A percentile compares a stretch with the other conserved stretches of the same genome.
Evolutionary conservation across 2,113 vertebrate genomes (phyloP).

Genomic region (Gambusia affinis): DNA sequence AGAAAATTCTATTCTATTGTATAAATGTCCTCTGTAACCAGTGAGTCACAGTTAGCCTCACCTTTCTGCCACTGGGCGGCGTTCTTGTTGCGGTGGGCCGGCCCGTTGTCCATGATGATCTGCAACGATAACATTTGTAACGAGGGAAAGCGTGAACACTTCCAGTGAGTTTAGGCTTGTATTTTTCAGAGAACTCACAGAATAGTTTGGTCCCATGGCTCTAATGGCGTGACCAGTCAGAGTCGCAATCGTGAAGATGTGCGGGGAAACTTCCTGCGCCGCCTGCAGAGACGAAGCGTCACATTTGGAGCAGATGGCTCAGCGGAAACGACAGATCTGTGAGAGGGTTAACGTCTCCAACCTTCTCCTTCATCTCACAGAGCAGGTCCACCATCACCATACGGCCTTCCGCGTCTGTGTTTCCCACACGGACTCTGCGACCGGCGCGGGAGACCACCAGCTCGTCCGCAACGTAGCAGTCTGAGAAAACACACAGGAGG

Average conservation of each 20-base stretch:
- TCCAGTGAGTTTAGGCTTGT: neutral
- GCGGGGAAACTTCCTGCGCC: constrained; percentile 61
- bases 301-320: neutral
- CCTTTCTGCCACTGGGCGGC: constrained; percentile 81
- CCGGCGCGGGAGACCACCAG: constrained; percentile 81
- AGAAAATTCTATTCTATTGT: too few relatives aligned
- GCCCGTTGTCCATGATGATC: constrained; percentile 86
- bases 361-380: constrained; percentile 86
- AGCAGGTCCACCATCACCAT: constrained; percentile 86
- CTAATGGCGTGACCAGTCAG: constrained; percentile 84
- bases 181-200: constrained; percentile 65
- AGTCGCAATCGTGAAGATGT: constrained; percentile 84
- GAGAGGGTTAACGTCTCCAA: constrained; percentile 20
- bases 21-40: too few relatives aligned
- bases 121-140: constrained; percentile 22
- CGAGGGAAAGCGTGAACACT: neutral
- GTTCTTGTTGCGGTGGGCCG: constrained; percentile 67
- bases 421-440: constrained; percentile 81
- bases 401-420: constrained; percentile 85
- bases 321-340: neutral
- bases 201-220: constrained; percentile 84
- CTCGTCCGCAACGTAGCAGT: constrained; percentile 85
- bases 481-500: constrained; percentile 50
- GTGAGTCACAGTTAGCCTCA: constrained; percentile 32
- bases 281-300: constrained; percentile 67